phyloP scores from a whole-genome alignment of 1,140 invertebrate genomes.

The Papilio polyxenes region DNA sequence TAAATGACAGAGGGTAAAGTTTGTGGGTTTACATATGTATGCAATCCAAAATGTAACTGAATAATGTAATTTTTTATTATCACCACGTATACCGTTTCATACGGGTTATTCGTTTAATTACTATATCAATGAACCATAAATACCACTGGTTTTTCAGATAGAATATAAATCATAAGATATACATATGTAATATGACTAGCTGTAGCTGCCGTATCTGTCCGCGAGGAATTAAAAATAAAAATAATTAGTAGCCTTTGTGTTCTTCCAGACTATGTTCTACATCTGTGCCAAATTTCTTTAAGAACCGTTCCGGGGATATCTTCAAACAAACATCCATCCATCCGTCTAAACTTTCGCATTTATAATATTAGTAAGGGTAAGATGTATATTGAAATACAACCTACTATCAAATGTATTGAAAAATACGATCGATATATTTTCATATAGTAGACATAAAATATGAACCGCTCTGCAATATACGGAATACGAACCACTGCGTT shows the following conservation, averaged over 20 bases:
- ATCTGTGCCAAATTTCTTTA: too few relatives aligned
- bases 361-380: too few relatives aligned
- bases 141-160: too few relatives aligned
- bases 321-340: too few relatives aligned
- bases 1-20: neutral
- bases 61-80: neutral
- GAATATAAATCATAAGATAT: neutral
- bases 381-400: neutral
- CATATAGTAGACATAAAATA: conserved; percentile 1
- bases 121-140: too few relatives aligned
- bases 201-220: too few relatives aligned
- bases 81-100: neutral
- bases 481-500: neutral
- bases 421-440: neutral
- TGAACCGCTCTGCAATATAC: neutral
- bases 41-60: neutral
- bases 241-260: too few relatives aligned
- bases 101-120: too few relatives aligned
- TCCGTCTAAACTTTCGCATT: too few relatives aligned
- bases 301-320: too few relatives aligned
- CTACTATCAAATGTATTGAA: neutral
- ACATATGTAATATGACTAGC: neutral
- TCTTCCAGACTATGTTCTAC: too few relatives aligned
- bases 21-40: neutral
- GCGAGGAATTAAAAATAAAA: too few relatives aligned